phyloP scores from a whole-genome alignment of 2,113 vertebrate species.

The Pica pica region DNA sequence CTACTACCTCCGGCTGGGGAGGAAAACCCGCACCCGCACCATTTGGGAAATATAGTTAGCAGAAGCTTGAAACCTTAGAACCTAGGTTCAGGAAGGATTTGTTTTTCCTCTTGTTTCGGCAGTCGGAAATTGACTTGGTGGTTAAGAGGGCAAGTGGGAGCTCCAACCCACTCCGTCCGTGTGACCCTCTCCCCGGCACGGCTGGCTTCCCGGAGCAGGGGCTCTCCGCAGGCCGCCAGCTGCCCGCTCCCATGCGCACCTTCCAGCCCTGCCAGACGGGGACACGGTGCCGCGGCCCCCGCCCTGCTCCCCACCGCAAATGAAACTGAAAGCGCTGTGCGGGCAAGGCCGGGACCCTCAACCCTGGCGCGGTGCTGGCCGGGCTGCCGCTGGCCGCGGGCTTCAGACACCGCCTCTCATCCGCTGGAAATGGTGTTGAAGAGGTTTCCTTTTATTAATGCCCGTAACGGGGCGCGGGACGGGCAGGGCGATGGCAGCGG shows the following conservation, averaged over 20 bases:
- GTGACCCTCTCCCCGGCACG: neutral
- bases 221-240: neutral
- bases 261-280: neutral
- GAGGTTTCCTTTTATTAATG: neutral
- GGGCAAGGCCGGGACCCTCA: neutral
- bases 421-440: slow-evolving; percentile 29
- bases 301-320: neutral
- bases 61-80: slow-evolving; percentile 41
- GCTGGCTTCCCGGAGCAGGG: neutral
- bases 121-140: slow-evolving; percentile 34
- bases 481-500: neutral
- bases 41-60: slow-evolving; percentile 26
- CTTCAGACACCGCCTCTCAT: neutral
- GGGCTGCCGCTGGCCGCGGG: neutral
- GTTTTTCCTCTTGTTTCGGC: neutral
- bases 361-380: neutral
- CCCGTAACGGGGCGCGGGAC: too few relatives aligned
- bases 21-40: neutral
- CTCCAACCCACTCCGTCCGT: neutral
- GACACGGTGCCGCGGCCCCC: neutral
- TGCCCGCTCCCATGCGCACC: neutral
- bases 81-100: neutral
- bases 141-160: neutral
- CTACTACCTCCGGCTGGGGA: slow-evolving; percentile 47
- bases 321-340: slow-evolving; percentile 35